Evolutionary conservation across 2,113 vertebrate genomes (phyloP).

Genomic region (Ancistrus triradiatus): DNA sequence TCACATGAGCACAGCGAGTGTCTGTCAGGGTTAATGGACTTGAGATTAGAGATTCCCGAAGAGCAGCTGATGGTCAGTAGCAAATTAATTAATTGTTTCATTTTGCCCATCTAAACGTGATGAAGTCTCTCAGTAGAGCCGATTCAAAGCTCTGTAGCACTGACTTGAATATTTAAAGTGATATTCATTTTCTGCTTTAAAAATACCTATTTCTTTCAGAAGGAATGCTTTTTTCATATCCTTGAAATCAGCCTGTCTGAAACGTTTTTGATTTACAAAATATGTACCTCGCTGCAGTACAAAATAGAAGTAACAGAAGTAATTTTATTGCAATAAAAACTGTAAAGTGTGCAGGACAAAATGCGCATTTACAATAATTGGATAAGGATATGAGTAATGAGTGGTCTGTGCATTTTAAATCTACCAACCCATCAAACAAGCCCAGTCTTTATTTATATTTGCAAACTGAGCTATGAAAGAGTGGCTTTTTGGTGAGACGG

Average conservation of each 20-base stretch:
- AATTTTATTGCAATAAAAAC: too few species aligned
- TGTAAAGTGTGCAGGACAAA: too few species aligned
- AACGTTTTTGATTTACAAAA: too few species aligned
- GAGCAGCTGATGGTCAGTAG: conserved; percentile 39
- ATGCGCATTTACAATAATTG: too few species aligned
- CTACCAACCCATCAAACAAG: conserved; percentile 24
- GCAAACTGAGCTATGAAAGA: conserved; percentile 57
- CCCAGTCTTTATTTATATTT: conserved; percentile 52
- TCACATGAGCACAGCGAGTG: conserved; percentile 31
- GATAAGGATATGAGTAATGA: too few species aligned
- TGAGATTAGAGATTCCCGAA: conserved; percentile 32
- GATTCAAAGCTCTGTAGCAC: conserved; percentile 18
- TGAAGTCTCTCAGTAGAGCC: conserved; percentile 8
- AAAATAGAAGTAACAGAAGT: too few species aligned
- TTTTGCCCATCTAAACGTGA: conserved; percentile 22
- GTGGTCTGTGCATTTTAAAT: neutral
- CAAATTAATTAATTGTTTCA: conserved; percentile 39
- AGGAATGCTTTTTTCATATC: too few species aligned
- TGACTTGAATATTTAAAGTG: too few species aligned
- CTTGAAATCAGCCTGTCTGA: too few species aligned
- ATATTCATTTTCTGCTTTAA: too few species aligned
- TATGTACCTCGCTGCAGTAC: too few species aligned
- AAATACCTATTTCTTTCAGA: too few species aligned
- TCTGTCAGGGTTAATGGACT: conserved; percentile 44
- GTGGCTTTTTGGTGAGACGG: conserved; percentile 54